Percentiles rank a stretch among this genome's conserved stretches.
Conservation (phyloP, 2,888 invertebrate species). For the Zygothrica quintamaculata region DNA sequence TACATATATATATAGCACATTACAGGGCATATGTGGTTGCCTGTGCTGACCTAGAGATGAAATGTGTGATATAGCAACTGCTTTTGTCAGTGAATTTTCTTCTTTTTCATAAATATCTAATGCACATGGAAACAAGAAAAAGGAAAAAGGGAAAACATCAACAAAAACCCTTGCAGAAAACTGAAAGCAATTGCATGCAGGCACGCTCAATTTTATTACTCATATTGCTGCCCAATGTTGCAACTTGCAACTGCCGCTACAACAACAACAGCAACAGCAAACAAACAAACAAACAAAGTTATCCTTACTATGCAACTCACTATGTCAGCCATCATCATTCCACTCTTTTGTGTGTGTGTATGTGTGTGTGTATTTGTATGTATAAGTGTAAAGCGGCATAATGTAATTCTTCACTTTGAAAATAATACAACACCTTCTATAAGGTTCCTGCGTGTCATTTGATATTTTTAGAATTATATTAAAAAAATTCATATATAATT, state of each 20-base stretch:
- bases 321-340: constrained; percentile 53
- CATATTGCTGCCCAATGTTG: constrained; percentile 35
- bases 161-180: constrained; percentile 34
- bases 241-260: constrained; percentile 22
- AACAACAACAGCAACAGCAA: constrained; percentile 23
- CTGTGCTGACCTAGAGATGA: constrained; percentile 1
- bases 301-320: constrained; percentile 52
- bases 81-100: constrained; percentile 55
- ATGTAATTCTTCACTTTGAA: constrained; percentile 24
- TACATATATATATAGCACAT: not conserved
- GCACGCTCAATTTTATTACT: constrained; percentile 76
- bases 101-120: constrained; percentile 73
- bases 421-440: constrained; percentile 6
- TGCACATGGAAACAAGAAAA: constrained; percentile 35
- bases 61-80: constrained; percentile 37
- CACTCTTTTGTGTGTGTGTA: constrained; percentile 17
- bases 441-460: constrained; percentile 30
- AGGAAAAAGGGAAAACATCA: constrained; percentile 3
- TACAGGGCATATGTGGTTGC: constrained; percentile 8
- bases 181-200: constrained; percentile 71
- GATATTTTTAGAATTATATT: too few species aligned
- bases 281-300: too few species aligned
- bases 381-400: constrained; percentile 7
- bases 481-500: too few species aligned
- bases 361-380: constrained; percentile 10